These are phyloP conservation scores for Malurus melanocephalus DNA, from an alignment of 2,113 vertebrate species.

Conservation along the genomic window DNA sequence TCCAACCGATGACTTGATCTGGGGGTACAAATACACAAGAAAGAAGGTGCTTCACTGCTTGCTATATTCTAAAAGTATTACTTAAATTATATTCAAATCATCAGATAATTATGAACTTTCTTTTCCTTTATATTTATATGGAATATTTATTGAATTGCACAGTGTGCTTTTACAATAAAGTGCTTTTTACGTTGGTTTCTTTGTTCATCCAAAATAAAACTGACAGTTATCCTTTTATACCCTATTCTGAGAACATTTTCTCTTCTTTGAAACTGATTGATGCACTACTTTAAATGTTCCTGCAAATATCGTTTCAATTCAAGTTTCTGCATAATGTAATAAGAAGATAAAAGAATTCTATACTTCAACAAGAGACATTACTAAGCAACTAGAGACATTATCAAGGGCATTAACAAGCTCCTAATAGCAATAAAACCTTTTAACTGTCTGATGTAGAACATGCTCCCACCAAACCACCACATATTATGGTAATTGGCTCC, in stretches of 20 bases:
- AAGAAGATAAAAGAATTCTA: slow-evolving; percentile 86
- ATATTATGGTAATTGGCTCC: slow-evolving; percentile 80
- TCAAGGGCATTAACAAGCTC: slow-evolving; percentile 82
- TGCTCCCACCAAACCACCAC: slow-evolving; percentile 79
- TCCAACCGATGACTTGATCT: slow-evolving; percentile 34
- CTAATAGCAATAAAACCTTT: slow-evolving; percentile 87
- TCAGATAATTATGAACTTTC: slow-evolving; percentile 79
- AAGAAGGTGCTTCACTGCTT: slow-evolving; percentile 26
- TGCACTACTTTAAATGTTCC: slow-evolving; percentile 84
- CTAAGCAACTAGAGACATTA: slow-evolving; percentile 84
- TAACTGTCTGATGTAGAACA: slow-evolving; percentile 82
- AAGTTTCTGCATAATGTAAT: slow-evolving; percentile 86
- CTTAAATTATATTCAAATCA: slow-evolving; percentile 75
- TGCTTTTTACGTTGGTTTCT: slow-evolving; percentile 73
- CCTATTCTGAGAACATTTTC: slow-evolving; percentile 82
- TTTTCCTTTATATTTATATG: slow-evolving; percentile 78
- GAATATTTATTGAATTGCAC: slow-evolving; percentile 82
- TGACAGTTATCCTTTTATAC: slow-evolving; percentile 85
- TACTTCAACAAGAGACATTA: slow-evolving; percentile 84
- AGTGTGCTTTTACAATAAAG: slow-evolving; percentile 81
- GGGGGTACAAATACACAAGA: slow-evolving; percentile 17
- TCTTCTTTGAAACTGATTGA: slow-evolving; percentile 83
- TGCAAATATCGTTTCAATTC: slow-evolving; percentile 84
- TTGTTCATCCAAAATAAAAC: slow-evolving; percentile 85
- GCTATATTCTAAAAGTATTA: slow-evolving; percentile 65